Conservation (phyloP, 2,113 vertebrate genomes). For the Phyllostomus hastatus region DNA sequence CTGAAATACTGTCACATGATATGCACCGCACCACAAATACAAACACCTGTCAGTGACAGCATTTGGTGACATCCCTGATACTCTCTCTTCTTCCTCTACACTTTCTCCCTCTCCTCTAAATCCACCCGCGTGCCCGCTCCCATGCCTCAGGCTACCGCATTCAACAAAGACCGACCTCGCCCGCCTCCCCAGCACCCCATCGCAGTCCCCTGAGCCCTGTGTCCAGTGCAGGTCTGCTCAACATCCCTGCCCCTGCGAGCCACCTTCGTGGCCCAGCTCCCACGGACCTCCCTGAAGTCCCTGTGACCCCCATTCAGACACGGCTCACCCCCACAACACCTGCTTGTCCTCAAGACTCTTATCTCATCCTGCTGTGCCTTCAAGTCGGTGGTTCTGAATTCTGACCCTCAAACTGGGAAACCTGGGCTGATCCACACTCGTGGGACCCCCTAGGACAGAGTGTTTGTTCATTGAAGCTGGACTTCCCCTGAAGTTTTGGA, state of each 20-base stretch:
- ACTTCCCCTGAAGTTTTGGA: neutral
- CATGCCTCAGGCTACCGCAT: neutral
- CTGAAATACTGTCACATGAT: neutral
- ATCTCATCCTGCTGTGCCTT: neutral
- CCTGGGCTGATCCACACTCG: too few relatives aligned
- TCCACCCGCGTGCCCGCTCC: rapidly evolving
- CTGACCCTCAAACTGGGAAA: neutral
- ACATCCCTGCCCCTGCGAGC: neutral
- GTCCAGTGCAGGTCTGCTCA: neutral
- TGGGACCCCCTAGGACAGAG: neutral
- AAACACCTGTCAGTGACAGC: neutral
- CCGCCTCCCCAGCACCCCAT: neutral
- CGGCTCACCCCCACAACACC: neutral
- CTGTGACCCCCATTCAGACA: neutral
- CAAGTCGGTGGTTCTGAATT: neutral
- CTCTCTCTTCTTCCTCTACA: neutral
- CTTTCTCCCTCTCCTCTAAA: neutral
- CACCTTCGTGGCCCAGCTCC: neutral
- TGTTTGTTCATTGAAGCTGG: neutral
- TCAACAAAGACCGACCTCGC: neutral
- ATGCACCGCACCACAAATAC: neutral
- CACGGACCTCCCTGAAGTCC: neutral
- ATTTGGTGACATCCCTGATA: neutral
- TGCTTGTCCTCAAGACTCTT: neutral
- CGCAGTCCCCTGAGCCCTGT: neutral